phyloP scores from a whole-genome alignment of 1,140 invertebrate genomes.

The Metaphire vulgaris region DNA sequence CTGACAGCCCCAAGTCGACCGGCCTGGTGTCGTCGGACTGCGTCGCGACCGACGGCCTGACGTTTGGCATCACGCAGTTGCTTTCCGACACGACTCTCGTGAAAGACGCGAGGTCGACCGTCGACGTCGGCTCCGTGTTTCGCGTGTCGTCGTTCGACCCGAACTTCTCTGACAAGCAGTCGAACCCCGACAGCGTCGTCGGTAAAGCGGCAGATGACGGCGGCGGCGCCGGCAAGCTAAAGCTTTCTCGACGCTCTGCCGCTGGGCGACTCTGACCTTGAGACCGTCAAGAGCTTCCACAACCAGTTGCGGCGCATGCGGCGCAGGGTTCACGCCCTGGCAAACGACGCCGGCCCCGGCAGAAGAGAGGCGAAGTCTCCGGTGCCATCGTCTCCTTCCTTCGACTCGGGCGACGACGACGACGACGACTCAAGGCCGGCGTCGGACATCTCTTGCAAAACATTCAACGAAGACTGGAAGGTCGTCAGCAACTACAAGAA shows the following conservation, averaged over 20 bases:
- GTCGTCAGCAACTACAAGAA: not conserved
- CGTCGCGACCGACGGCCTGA: not conserved
- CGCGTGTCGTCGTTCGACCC: not conserved
- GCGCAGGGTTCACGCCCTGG: not conserved
- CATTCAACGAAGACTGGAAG: not conserved
- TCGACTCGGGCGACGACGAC: not conserved
- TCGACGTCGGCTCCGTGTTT: not conserved
- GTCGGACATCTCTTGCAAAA: too few species aligned
- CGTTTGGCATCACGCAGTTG: not conserved
- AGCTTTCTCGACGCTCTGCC: too few species aligned
- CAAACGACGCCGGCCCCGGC: too few species aligned
- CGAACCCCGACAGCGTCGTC: not conserved
- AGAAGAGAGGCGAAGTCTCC: not conserved
- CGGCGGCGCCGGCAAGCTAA: too few species aligned
- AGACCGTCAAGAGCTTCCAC: too few species aligned
- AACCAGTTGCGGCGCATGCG: too few species aligned
- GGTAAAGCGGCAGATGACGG: not conserved
- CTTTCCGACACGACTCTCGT: not conserved
- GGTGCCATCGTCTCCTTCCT: not conserved
- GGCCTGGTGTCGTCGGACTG: not conserved
- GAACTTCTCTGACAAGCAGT: not conserved
- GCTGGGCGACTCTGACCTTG: too few species aligned
- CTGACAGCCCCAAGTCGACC: not conserved
- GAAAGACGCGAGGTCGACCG: not conserved
- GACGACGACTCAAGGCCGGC: not conserved